Base-by-base conservation (phyloP, 2,888 invertebrate genomes). In the Endomychus coccineus region DNA sequence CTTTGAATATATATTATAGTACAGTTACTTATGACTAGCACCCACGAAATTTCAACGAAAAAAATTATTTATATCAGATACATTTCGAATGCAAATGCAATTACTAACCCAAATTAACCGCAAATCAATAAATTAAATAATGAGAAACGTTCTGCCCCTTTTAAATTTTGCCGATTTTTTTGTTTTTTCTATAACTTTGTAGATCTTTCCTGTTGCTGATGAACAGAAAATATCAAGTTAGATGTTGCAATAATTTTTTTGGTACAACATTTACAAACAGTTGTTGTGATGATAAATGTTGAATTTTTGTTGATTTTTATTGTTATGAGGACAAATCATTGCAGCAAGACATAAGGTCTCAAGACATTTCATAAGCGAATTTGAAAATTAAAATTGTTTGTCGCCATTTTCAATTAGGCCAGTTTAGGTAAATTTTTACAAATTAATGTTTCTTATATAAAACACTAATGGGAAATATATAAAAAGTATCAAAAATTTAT, bases 211-310 rank as follows among this genome's bases (percentile, higher is more conserved):
- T 45, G 48, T 49, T 49, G 42, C 50, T 52, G 42, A 46, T 54
- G 28, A 95, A 67, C 46, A 54, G 58, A 55, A 60, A 59, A 50
- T 47, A 48, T 51, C 50, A 59, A 60, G 61, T 63, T 63, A 62
- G 59, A 51, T 59, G 62, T 64, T 65, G 57, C 60, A 61, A 55
- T 49, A 54, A 51, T 61, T 62, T 56, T 59, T 61, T 62, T 56
- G 50, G 57, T 52, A 58, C 59, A 56, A 59, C 56, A 47, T 43
- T 44, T 33, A 45, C 40, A 43, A 43, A 43, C 33, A 43, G 37
- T 27, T 38, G 24, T 36, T 46, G 45, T 44, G 40, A 40, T 42
- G 44, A 46, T 44, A 45, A 46, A 45, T 50, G 55, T 53, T 55
- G 61, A 52, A 53, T 62, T 65, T 64, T 59, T 48, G 46, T 40